A percentile compares a stretch with the other conserved stretches of the same genome.
Evolutionary conservation across 2,888 invertebrate species (phyloP).

Genomic region (Athripsodes cinereus): DNA sequence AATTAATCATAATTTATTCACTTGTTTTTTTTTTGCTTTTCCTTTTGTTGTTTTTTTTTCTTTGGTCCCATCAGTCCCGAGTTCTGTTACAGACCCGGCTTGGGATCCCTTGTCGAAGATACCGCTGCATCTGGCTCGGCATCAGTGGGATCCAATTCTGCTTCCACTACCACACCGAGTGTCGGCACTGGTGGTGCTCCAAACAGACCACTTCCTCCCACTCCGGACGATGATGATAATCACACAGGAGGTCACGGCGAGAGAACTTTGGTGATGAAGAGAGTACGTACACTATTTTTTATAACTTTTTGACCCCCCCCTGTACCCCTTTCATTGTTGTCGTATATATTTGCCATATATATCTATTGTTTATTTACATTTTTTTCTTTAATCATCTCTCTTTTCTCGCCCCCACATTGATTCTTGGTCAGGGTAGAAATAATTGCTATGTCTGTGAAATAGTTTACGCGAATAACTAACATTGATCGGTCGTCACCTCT

Average conservation of each 20-base stretch:
- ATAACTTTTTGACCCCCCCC: neutral
- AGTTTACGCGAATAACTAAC: no score
- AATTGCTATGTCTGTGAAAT: no score
- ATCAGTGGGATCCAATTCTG: constrained; percentile 31
- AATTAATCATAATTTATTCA: constrained; percentile 3
- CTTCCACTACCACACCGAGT: constrained; percentile 33
- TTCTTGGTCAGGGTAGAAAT: no score
- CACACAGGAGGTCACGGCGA: constrained; percentile 65
- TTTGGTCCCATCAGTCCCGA: constrained; percentile 61
- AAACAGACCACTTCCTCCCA: constrained; percentile 89
- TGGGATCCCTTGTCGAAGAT: constrained; percentile 57
- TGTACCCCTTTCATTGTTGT: neutral
- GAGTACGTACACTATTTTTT: constrained; percentile 60
- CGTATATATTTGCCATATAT: constrained; percentile 25
- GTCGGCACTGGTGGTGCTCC: constrained; percentile 60
- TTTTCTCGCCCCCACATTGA: no score
- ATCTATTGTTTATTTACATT: constrained; percentile 18
- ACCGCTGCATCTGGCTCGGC: constrained; percentile 42
- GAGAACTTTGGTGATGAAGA: constrained; percentile 85
- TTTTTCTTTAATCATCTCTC: no score
- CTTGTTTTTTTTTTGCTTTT: neutral
- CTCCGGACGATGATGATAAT: constrained; percentile 90
- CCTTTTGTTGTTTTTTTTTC: constrained; percentile 24
- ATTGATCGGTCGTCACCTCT: no score
- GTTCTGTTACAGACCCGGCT: constrained; percentile 74